Conservation (phyloP, 2,113 vertebrate genomes). For the Melanotaenia duboulayi region DNA sequence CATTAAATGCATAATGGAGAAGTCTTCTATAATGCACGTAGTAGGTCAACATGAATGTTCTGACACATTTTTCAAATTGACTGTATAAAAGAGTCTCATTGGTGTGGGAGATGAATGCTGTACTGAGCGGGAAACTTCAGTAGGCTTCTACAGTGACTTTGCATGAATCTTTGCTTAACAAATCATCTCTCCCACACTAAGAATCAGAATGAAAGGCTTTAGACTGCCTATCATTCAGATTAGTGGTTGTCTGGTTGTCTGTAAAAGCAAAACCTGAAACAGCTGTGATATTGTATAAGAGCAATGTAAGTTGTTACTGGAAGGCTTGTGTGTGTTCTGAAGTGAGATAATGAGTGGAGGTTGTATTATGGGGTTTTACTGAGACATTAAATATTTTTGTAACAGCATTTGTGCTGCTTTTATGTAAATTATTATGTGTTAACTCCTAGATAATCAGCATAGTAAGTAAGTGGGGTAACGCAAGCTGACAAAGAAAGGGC, state of each 20-base stretch:
- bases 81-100: conserved; percentile 36
- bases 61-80: conserved; percentile 18
- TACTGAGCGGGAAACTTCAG: conserved; percentile 11
- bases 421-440: background rate
- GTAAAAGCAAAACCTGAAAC: conserved; percentile 1
- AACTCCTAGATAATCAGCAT: background rate
- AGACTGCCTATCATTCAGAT: conserved; percentile 27
- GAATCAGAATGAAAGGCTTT: conserved; percentile 19
- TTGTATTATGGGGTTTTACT: background rate
- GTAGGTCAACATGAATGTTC: conserved; percentile 9
- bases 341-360: background rate
- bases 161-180: conserved; percentile 47
- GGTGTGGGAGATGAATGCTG: conserved; percentile 46
- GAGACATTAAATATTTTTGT: conserved; percentile 10
- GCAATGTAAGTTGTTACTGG: background rate
- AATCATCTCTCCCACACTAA: conserved; percentile 37
- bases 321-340: background rate
- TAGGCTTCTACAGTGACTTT: conserved; percentile 22
- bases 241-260: conserved; percentile 13
- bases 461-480: conserved; percentile 9
- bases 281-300: conserved; percentile 6
- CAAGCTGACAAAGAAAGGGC: conserved; percentile 4
- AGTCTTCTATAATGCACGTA: conserved; percentile 6
- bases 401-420: background rate
- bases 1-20: conserved; percentile 19